phyloP scores from a whole-genome alignment of 2,888 invertebrate species.

The Sussaba pulchella region DNA sequence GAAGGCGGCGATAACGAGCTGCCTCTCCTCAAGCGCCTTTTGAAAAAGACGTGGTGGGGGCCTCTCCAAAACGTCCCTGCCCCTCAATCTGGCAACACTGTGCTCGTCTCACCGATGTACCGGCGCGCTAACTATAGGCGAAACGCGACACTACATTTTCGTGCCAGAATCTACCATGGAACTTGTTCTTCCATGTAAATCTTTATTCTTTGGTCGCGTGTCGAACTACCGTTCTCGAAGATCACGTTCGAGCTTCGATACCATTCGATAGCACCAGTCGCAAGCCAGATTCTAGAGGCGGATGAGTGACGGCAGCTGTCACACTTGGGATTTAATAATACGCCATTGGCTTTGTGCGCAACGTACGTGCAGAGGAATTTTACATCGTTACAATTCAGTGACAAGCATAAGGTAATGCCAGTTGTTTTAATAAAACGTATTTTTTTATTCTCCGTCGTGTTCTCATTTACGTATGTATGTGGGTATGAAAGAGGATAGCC shows the following conservation, averaged over 20 bases:
- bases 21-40: too few species aligned
- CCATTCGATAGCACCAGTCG: slow-evolving; percentile 51
- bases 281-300: slow-evolving; percentile 63
- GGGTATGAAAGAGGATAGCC: slow-evolving; percentile 31
- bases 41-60: too few species aligned
- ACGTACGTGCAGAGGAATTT: slow-evolving; percentile 70
- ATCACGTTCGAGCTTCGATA: slow-evolving; percentile 36
- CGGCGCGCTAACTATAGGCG: too few species aligned
- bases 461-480: neutral
- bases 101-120: too few species aligned
- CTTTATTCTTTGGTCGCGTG: too few species aligned
- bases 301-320: slow-evolving; percentile 78
- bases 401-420: slow-evolving; percentile 69
- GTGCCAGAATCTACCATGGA: too few species aligned
- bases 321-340: slow-evolving; percentile 76
- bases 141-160: too few species aligned
- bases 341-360: slow-evolving; percentile 80
- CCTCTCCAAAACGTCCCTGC: too few species aligned
- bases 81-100: too few species aligned
- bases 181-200: too few species aligned
- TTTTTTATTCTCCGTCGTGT: neutral
- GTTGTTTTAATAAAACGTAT: slow-evolving; percentile 49
- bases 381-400: slow-evolving; percentile 67
- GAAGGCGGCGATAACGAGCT: too few species aligned
- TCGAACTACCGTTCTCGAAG: too few species aligned